Conservation (phyloP, 2,797 vertebrate genomes). For the Paratrypauchen microcephalus region DNA sequence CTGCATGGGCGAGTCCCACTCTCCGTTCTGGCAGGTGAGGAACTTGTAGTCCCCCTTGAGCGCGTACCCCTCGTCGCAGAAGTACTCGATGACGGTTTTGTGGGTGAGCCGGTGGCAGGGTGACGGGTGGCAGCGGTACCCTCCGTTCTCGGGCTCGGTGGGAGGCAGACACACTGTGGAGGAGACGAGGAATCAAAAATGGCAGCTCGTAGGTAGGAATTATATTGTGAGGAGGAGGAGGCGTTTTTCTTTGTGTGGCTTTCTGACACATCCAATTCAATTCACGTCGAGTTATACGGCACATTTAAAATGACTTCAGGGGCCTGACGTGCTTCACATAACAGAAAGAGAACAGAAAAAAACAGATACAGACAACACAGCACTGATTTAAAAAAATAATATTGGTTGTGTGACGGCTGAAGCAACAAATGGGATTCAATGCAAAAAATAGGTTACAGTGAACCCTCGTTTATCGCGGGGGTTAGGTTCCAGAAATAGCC, state of each 20-base stretch:
- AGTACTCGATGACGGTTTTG: slow-evolving; percentile 95
- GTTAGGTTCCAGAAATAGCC: no score
- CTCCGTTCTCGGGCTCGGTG: slow-evolving; percentile 92
- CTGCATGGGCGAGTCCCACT: slow-evolving; percentile 94
- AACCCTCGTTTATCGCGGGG: no score
- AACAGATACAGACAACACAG: no score
- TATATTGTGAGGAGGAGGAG: no score
- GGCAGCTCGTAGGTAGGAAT: neutral
- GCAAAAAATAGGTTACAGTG: no score
- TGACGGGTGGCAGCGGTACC: slow-evolving; percentile 92
- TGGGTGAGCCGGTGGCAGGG: slow-evolving; percentile 88
- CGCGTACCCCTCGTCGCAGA: slow-evolving; percentile 92
- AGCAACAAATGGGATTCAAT: neutral
- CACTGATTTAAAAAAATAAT: neutral
- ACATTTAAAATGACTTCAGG: no score
- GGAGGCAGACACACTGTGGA: slow-evolving; percentile 88
- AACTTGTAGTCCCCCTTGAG: slow-evolving; percentile 96
- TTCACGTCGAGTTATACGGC: no score
- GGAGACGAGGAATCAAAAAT: neutral
- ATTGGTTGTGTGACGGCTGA: neutral
- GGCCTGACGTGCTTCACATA: no score
- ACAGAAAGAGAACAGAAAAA: no score
- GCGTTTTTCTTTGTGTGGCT: no score
- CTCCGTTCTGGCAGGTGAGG: slow-evolving; percentile 93
- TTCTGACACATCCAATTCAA: no score